These are phyloP conservation scores for Drosophila cracens DNA, from an alignment of 2,888 invertebrate genomes.

Conservation along the genomic window DNA sequence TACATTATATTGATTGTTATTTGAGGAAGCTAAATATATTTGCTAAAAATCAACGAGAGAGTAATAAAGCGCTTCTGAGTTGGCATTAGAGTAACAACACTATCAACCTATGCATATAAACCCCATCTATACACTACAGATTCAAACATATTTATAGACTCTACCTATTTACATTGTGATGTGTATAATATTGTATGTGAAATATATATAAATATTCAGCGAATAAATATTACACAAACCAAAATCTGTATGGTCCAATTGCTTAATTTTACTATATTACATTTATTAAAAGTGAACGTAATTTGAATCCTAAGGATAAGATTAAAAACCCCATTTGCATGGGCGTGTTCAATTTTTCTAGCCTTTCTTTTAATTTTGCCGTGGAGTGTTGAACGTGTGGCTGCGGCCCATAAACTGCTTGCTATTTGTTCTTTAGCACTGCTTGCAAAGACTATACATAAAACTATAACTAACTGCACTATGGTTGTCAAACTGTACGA, in stretches of 20 bases:
- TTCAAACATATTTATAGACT: slow-evolving; percentile 32
- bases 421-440: slow-evolving; percentile 4
- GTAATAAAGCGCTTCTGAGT: background rate
- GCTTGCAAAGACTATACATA: slow-evolving; percentile 9
- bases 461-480: background rate
- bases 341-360: background rate
- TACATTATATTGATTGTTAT: slow-evolving; percentile 37
- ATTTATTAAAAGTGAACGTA: background rate
- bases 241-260: background rate
- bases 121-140: slow-evolving; percentile 21
- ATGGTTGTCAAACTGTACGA: slow-evolving; percentile 14
- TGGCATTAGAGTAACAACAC: slow-evolving; percentile 2
- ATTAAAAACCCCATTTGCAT: background rate
- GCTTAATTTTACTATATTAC: background rate
- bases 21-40: slow-evolving; percentile 6
- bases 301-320: background rate
- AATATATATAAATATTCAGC: slow-evolving; percentile 60
- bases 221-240: slow-evolving; percentile 56
- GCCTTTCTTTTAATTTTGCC: background rate
- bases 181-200: slow-evolving; percentile 61
- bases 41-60: background rate
- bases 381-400: background rate
- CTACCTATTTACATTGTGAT: slow-evolving; percentile 36
- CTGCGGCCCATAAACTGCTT: slow-evolving; percentile 21
- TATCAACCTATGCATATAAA: slow-evolving; percentile 13